Conservation (phyloP, 2,797 vertebrate species). For the Prionace glauca region DNA sequence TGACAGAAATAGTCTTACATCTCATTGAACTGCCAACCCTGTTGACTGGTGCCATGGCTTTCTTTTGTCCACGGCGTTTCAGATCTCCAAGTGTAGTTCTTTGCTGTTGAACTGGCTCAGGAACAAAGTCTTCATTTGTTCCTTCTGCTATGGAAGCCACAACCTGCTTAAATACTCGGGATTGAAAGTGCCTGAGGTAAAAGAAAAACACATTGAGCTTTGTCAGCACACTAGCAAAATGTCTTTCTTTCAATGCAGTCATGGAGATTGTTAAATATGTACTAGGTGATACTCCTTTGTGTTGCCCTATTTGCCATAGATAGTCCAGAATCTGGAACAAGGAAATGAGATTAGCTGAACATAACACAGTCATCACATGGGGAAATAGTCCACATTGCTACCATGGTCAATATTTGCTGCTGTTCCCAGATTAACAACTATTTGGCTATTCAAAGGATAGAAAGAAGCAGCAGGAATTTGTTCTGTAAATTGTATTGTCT, state of each 20-base stretch:
- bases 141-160: slow-evolving; percentile 62
- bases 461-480: too few relatives aligned
- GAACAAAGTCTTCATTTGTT: slow-evolving; percentile 48
- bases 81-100: slow-evolving; percentile 73
- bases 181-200: slow-evolving; percentile 76
- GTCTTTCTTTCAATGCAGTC: background rate
- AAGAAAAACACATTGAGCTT: background rate
- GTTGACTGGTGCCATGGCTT: slow-evolving; percentile 66
- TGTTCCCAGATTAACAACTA: background rate
- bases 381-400: background rate
- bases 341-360: background rate
- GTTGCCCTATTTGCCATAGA: background rate
- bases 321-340: background rate
- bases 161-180: slow-evolving; percentile 77
- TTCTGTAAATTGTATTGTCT: too few relatives aligned
- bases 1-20: slow-evolving; percentile 55
- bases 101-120: slow-evolving; percentile 56
- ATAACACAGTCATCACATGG: background rate
- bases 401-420: background rate
- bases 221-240: background rate
- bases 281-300: background rate
- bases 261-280: background rate
- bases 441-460: background rate
- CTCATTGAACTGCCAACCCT: slow-evolving; percentile 66
- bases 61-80: slow-evolving; percentile 82